Percentiles rank a stretch among this genome's conserved stretches.
These are phyloP conservation scores for Neocloeon triangulifer DNA, from an alignment of 1,140 invertebrate species.

Conservation along the genomic window DNA sequence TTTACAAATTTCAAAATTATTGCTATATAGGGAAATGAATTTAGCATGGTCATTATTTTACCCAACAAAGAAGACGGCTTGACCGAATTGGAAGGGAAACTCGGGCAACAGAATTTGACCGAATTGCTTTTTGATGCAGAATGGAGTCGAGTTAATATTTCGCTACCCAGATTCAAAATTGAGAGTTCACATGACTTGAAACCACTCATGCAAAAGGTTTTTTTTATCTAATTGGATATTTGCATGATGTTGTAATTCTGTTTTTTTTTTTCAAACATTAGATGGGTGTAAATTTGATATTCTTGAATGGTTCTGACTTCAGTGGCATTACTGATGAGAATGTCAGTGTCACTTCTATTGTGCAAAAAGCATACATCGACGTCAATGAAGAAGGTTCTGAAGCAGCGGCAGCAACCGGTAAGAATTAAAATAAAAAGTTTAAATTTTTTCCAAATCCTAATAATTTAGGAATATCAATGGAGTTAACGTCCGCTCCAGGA, in stretches of 20 bases:
- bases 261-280: constrained; percentile 16
- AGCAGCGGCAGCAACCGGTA: constrained; percentile 50
- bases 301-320: constrained; percentile 29
- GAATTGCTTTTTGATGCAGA: constrained; percentile 12
- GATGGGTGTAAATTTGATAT: constrained; percentile 30
- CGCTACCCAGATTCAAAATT: constrained; percentile 34
- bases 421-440: too few relatives aligned
- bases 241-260: neutral
- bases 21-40: too few relatives aligned
- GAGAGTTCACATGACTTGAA: constrained; percentile 25
- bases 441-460: too few relatives aligned
- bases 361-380: constrained; percentile 49
- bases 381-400: constrained; percentile 54
- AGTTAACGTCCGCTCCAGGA: too few relatives aligned
- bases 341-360: constrained; percentile 23
- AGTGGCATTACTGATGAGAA: constrained; percentile 22
- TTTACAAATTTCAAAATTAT: too few relatives aligned
- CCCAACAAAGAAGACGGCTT: constrained; percentile 14
- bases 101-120: constrained; percentile 15
- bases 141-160: too few relatives aligned
- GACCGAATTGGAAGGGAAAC: constrained; percentile 17
- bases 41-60: constrained; percentile 14
- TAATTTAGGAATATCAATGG: too few relatives aligned
- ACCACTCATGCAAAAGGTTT: constrained; percentile 21
- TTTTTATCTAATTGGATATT: too few relatives aligned